These are phyloP conservation scores for Poicephalus meyeri DNA, from an alignment of 2,113 vertebrate genomes.

Conservation along the genomic window DNA sequence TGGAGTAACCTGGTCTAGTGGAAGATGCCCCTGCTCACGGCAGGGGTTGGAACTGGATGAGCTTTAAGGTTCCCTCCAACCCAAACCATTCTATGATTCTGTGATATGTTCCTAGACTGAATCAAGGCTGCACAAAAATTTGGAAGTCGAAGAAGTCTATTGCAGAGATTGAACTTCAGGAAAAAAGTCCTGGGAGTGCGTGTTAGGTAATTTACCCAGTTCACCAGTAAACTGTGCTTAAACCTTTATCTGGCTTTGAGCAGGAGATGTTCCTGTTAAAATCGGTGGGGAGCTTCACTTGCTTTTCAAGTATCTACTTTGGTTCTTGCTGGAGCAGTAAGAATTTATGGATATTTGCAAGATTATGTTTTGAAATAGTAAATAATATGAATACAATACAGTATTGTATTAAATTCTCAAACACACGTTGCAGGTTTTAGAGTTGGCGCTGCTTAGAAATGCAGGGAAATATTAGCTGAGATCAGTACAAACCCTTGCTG, in stretches of 20 bases:
- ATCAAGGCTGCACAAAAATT: background rate
- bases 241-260: background rate
- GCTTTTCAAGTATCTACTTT: background rate
- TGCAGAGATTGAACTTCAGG: background rate
- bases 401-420: background rate
- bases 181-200: background rate
- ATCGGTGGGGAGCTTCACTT: background rate
- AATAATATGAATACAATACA: background rate
- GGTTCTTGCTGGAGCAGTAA: background rate
- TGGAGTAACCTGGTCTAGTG: background rate
- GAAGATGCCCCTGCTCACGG: background rate
- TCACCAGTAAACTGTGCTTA: background rate
- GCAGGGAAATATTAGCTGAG: background rate
- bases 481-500: rapidly evolving
- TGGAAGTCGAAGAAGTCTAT: background rate
- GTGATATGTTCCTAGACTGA: background rate
- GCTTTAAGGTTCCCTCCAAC: background rate
- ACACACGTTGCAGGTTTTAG: background rate
- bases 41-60: background rate
- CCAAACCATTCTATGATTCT: background rate
- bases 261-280: background rate
- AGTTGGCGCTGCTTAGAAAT: background rate
- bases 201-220: background rate
- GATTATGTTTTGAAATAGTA: background rate
- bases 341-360: background rate